Evolutionary conservation across 2,113 vertebrate genomes (phyloP).

Genomic region (Casuarius casuarius): DNA sequence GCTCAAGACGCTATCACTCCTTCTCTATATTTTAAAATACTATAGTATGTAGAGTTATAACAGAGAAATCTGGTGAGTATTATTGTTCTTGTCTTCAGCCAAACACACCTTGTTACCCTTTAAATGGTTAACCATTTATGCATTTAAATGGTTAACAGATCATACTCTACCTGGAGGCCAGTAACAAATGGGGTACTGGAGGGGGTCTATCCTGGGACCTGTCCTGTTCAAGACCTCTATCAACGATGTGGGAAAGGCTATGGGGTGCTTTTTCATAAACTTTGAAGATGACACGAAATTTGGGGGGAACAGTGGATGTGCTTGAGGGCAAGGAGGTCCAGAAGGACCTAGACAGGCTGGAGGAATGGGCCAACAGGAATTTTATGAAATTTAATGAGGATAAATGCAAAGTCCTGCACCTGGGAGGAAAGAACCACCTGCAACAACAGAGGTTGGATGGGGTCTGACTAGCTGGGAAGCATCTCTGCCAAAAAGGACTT

Average conservation of each 20-base stretch:
- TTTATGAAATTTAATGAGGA: not conserved
- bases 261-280: not conserved
- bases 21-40: conserved; percentile 39
- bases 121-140: conserved; percentile 19
- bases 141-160: conserved; percentile 10
- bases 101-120: not conserved
- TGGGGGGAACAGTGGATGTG: not conserved
- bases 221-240: not conserved
- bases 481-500: not conserved
- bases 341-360: not conserved
- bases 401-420: not conserved
- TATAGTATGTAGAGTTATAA: not conserved
- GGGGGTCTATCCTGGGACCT: not conserved
- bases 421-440: not conserved
- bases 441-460: not conserved
- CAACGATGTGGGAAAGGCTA: not conserved
- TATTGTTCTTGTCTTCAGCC: not conserved
- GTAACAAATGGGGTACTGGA: not conserved
- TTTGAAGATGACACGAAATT: not conserved
- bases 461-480: not conserved
- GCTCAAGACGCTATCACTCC: not conserved
- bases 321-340: not conserved
- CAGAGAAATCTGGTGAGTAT: not conserved
- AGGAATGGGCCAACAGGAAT: not conserved
- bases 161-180: not conserved